Conservation (phyloP, 1,140 invertebrate genomes). For the Drosophila erecta region DNA sequence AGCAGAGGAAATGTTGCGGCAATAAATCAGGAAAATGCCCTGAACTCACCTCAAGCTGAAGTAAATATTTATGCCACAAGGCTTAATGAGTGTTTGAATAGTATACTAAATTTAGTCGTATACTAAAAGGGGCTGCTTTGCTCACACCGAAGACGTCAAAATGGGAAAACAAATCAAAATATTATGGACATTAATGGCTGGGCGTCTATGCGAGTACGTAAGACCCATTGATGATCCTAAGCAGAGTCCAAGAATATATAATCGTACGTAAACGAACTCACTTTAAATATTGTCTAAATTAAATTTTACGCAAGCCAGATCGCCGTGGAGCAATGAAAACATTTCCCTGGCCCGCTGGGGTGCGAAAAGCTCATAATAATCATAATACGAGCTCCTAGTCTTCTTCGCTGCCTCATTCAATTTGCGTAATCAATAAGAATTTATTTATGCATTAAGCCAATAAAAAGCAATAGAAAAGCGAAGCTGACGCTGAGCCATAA, state of each 20-base stretch:
- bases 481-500: slow-evolving; percentile 12
- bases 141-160: slow-evolving; percentile 50
- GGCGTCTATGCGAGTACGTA: slow-evolving; percentile 33
- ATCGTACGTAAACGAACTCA: slow-evolving; percentile 6
- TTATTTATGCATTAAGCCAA: slow-evolving; percentile 54
- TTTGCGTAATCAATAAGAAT: slow-evolving; percentile 66
- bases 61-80: slow-evolving; percentile 56
- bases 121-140: slow-evolving; percentile 26
- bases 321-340: slow-evolving; percentile 17
- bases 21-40: slow-evolving; percentile 40
- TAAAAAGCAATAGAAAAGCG: slow-evolving; percentile 48
- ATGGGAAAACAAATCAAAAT: slow-evolving; percentile 51
- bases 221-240: slow-evolving; percentile 58
- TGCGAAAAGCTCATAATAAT: slow-evolving; percentile 51
- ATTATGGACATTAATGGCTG: slow-evolving; percentile 45
- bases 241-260: slow-evolving; percentile 31
- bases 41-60: slow-evolving; percentile 27
- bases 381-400: slow-evolving; percentile 33
- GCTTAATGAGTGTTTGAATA: slow-evolving; percentile 40
- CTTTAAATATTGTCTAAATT: slow-evolving; percentile 32
- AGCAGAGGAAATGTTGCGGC: slow-evolving; percentile 7
- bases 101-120: slow-evolving; percentile 58
- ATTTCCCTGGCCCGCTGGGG: slow-evolving; percentile 17
- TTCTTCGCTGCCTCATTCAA: slow-evolving; percentile 28
- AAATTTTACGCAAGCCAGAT: slow-evolving; percentile 43